Evolutionary conservation across 2,888 invertebrate genomes (phyloP), one percentile per base, ranked within the genome.

Genomic region (Galerucella calmariensis): DNA sequence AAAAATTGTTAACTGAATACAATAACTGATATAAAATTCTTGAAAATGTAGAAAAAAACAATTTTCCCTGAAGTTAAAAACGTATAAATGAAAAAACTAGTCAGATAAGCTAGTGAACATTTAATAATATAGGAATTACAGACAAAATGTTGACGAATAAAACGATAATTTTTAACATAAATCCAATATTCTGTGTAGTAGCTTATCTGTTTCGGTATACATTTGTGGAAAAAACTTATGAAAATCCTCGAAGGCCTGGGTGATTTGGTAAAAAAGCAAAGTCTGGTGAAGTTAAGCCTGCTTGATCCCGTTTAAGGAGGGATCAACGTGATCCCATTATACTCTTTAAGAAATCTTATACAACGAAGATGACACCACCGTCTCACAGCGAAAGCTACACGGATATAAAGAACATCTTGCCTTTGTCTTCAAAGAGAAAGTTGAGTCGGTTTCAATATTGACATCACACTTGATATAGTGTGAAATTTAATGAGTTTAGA

Each of bases 301-400:
- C 78, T 83, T 85, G 86, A 86, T 86, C 86, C 86, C 84, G 83
- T 85, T 86, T 87, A 86, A 87, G 86, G 86, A 86, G 86, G 87
- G 87, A 87, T 87, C 83, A 87, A 87, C 88, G 87, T 87, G 88
- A 88, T 88, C 86, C 87, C 86, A 87, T 87, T 87, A 87, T 86
- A 84, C 85, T 86, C 85, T 86, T 87, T 86, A 87, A 87, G 87
- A 85, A 87, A 87, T 86, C 83, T 84, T 87, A 87, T 86, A 87
- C 85, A 85, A 82, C 84, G 85, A 87, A 86, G 86, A 84, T 85
- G 86, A 87, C 86, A 86, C 86, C 86, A 86, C 86, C 86, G 85
- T 85, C 85, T 83, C 82, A 83, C 82, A 81, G 83, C 84, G 84
- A 85, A 85, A 84, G 84, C 84, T 84, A 84, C 83, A 84, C 86